Base-by-base conservation (phyloP, 2,113 vertebrate species). In the Antigone vipio region DNA sequence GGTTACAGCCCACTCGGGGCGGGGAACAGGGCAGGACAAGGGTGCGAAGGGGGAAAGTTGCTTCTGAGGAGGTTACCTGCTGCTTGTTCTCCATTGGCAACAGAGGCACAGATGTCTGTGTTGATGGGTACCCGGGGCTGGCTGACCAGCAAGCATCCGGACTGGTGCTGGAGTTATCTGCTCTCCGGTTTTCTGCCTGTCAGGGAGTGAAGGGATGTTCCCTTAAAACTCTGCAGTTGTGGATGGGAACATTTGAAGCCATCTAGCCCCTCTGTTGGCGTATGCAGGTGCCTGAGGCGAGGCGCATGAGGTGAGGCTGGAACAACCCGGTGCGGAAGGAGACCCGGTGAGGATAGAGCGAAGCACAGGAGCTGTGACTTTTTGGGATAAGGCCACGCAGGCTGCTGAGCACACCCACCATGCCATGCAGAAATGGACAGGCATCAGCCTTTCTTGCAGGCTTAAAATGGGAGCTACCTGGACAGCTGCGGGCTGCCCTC, bases 351-450 rank as follows among this genome's bases (percentile, higher is more conserved):
- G 9, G n/a, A 15, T 1, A 40, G 17, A 38, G 34, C 0, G 4
- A 69, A 40, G 66, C 24, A 9, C 15, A 26, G 9, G 24, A 75
- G 22, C 18, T n/a, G 38, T 1, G 4, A 24, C 26, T 22, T 74
- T 40, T 27, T 9, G 64, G 26, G 17, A 52, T 4, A 26, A 26
- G 19, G n/a, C 19, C 3, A 1, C 1, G 2, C 0, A 1, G 30
- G 16, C 24, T 45, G n/a, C 24, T 15, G 16, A 62, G 30, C 0
- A 0, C 11, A 35, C 6, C 18, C 5, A 1, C 9, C 58, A 1
- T 1, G 5, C 7, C 2, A 1, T 1, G 2, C 14, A 32, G 32
- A 29, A 20, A 20, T 3, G 0, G 2, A 29, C 9, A 9, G 27
- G 16, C 8, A 17, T 3, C 30, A 26, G 29, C 47, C 9, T 32